Conservation (phyloP, 2,113 vertebrate species). For the Gnathonemus echidnorhynchus region DNA sequence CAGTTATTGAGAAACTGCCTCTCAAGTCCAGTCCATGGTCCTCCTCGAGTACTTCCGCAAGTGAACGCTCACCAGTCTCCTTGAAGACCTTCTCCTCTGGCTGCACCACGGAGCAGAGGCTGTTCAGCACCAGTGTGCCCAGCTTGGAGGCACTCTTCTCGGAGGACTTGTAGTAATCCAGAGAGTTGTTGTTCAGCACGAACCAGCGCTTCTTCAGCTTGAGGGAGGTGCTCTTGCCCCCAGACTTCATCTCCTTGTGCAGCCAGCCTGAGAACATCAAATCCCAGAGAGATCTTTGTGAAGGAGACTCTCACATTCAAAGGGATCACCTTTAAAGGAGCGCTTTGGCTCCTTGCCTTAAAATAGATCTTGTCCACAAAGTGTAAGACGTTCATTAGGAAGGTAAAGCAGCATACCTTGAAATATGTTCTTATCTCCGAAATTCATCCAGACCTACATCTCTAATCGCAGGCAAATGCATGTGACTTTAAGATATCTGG, state of each 20-base stretch:
- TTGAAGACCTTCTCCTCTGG: conserved; percentile 77
- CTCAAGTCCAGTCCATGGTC: not conserved
- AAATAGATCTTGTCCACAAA: not conserved
- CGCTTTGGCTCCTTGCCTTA: not conserved
- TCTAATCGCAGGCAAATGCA: not conserved
- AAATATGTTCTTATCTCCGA: not conserved
- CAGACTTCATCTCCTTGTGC: conserved; percentile 81
- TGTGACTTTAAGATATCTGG: not conserved
- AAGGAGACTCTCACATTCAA: not conserved
- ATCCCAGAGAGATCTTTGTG: not conserved
- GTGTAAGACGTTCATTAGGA: not conserved
- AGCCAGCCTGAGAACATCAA: conserved; percentile 71
- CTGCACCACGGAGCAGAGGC: conserved; percentile 81
- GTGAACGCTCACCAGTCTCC: conserved; percentile 70
- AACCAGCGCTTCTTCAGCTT: conserved; percentile 92
- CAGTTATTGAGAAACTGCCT: not conserved
- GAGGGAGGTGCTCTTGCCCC: conserved; percentile 74
- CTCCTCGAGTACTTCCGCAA: not conserved
- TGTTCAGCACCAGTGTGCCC: conserved; percentile 83
- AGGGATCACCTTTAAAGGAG: not conserved
- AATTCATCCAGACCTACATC: not conserved
- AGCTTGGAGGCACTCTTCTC: conserved; percentile 81
- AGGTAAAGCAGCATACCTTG: not conserved
- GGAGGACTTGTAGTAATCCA: conserved; percentile 84
- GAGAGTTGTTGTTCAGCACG: conserved; percentile 76